Percentiles rank a stretch among this genome's conserved stretches.
phyloP scores from a whole-genome alignment of 2,113 vertebrate genomes.

The Lichenostomus cassidix region DNA sequence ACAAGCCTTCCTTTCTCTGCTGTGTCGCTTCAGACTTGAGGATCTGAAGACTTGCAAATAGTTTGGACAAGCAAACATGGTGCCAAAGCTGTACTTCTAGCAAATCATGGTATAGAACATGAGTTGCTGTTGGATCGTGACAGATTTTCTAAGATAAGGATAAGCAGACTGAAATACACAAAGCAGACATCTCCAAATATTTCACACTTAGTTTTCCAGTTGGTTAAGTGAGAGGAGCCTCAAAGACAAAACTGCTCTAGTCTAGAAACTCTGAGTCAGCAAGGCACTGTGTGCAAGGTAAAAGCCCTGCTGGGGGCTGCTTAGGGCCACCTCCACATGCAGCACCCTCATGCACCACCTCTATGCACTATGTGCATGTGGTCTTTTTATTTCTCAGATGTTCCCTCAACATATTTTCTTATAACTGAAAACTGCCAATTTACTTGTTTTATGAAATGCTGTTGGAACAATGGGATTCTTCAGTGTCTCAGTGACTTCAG shows the following conservation, averaged over 20 bases:
- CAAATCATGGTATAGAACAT: not conserved
- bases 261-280: not conserved
- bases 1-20: not conserved
- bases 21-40: not conserved
- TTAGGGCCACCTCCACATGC: not conserved
- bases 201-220: not conserved
- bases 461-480: not conserved
- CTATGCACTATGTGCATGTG: not conserved
- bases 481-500: not conserved
- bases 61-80: constrained; percentile 24
- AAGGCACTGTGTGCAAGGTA: not conserved
- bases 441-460: not conserved
- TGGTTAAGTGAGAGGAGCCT: not conserved
- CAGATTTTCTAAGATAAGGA: not conserved
- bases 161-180: not conserved
- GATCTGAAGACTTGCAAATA: not conserved
- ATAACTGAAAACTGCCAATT: not conserved
- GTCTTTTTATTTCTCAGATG: not conserved
- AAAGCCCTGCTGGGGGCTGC: not conserved
- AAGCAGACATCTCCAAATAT: not conserved
- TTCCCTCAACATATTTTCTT: not conserved
- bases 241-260: not conserved
- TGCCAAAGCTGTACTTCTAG: not conserved
- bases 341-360: not conserved
- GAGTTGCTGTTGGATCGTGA: not conserved